Evolutionary conservation across 2,888 invertebrate genomes (phyloP).

Genomic region (Pachliopta kotzebuea): DNA sequence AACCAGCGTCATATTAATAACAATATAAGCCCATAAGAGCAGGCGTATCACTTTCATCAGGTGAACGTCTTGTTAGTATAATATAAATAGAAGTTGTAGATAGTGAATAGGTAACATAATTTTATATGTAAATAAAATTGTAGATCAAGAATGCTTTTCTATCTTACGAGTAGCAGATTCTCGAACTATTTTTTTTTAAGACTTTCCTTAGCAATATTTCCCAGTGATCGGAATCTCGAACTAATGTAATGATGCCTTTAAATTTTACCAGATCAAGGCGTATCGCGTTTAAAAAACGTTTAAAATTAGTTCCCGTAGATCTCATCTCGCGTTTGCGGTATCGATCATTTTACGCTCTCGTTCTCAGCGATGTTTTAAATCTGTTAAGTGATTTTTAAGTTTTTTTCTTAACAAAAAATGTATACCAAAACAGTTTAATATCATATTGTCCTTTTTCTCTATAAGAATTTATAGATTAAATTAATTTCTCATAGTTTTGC

Average conservation of each 20-base stretch:
- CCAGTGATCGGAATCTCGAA: background rate
- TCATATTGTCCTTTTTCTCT: too few species aligned
- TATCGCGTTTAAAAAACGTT: background rate
- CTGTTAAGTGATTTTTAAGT: background rate
- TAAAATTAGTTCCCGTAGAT: conserved; percentile 11
- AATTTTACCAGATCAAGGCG: conserved; percentile 13
- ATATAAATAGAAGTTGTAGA: too few species aligned
- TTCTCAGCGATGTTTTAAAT: conserved; percentile 8
- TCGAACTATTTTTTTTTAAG: background rate
- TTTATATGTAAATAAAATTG: background rate
- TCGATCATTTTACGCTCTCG: conserved; percentile 10
- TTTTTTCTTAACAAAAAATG: too few species aligned
- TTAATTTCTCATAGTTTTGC: too few species aligned
- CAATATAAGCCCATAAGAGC: too few species aligned
- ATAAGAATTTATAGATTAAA: too few species aligned
- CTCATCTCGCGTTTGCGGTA: conserved; percentile 9
- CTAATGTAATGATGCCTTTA: conserved; percentile 16
- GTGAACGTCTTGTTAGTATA: too few species aligned
- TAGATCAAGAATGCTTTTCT: background rate
- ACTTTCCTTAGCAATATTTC: background rate
- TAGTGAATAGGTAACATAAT: too few species aligned
- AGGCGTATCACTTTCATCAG: too few species aligned
- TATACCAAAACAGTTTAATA: too few species aligned
- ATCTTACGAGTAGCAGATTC: background rate
- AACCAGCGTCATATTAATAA: too few species aligned